Percentiles rank a stretch among this genome's conserved stretches.
Evolutionary conservation across 2,797 vertebrate genomes (phyloP).

Genomic region (Neosilurus hyrtlii): DNA sequence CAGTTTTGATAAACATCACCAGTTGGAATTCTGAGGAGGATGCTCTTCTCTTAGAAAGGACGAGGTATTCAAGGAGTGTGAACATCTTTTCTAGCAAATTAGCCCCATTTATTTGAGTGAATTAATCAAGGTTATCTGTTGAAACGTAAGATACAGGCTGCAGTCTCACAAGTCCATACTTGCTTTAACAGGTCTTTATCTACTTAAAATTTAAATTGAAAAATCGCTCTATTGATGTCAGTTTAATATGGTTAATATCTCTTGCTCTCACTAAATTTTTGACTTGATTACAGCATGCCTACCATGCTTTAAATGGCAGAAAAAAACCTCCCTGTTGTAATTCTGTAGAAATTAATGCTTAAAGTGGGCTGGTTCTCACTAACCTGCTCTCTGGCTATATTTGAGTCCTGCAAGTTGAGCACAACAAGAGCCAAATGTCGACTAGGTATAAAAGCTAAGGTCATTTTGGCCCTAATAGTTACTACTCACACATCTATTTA

Average conservation of each 20-base stretch:
- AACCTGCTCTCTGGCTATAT: not conserved
- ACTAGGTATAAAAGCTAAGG: no score
- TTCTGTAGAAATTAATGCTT: not conserved
- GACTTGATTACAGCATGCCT: not conserved
- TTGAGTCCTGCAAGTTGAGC: not conserved
- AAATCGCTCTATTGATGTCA: conserved; percentile 41
- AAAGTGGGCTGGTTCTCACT: not conserved
- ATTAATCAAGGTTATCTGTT: conserved; percentile 37
- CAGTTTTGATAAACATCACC: not conserved
- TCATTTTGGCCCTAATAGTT: no score
- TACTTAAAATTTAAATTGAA: conserved; percentile 42
- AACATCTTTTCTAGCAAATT: conserved; percentile 30
- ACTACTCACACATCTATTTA: no score
- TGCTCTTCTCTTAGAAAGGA: conserved; percentile 14
- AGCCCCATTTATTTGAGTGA: conserved; percentile 34
- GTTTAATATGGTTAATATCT: not conserved
- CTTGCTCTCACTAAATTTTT: not conserved
- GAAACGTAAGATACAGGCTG: conserved; percentile 25
- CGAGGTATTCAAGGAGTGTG: conserved; percentile 20
- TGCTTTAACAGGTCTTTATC: conserved; percentile 43
- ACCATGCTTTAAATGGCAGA: not conserved
- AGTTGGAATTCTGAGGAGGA: not conserved
- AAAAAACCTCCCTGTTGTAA: not conserved
- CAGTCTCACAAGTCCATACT: conserved; percentile 22
- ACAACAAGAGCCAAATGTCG: no score